A percentile compares a stretch with the other conserved stretches of the same genome.
Conservation (phyloP, 2,797 vertebrate species). For the Prionace glauca region DNA sequence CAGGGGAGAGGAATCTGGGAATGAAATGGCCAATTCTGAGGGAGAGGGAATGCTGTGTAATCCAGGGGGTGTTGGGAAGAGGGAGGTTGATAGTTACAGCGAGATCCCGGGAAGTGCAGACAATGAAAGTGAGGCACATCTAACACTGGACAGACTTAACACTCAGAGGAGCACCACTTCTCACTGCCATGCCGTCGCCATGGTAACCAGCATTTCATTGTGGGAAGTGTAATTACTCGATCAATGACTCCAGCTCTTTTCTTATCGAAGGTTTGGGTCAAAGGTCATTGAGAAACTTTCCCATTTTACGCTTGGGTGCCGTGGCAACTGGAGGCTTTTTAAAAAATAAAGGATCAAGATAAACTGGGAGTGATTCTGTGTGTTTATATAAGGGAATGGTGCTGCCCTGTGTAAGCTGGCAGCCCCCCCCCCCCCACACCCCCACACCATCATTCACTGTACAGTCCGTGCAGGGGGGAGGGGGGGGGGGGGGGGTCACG, state of each 20-base stretch:
- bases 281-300: conserved; percentile 28
- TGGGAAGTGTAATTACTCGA: conserved; percentile 42
- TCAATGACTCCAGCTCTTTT: conserved; percentile 36
- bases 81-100: no score
- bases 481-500: no score
- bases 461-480: not conserved
- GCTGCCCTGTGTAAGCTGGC: not conserved
- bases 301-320: not conserved
- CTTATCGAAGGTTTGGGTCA: conserved; percentile 6
- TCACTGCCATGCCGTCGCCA: conserved; percentile 52
- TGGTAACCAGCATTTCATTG: conserved; percentile 51
- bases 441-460: not conserved
- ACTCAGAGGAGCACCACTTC: not conserved
- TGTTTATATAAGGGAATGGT: not conserved
- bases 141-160: not conserved
- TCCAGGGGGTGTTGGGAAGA: no score
- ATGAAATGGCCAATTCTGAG: not conserved
- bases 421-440: not conserved
- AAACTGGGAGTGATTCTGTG: not conserved
- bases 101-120: not conserved
- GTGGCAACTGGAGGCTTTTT: conserved; percentile 6
- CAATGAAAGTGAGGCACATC: not conserved
- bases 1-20: not conserved
- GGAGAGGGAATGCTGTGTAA: not conserved
- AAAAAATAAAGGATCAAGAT: not conserved